Percentiles rank a stretch among this genome's conserved stretches.
These are phyloP conservation scores for Gymnoscopelus braueri DNA, from an alignment of 2,797 vertebrate genomes.

Conservation along the genomic window DNA sequence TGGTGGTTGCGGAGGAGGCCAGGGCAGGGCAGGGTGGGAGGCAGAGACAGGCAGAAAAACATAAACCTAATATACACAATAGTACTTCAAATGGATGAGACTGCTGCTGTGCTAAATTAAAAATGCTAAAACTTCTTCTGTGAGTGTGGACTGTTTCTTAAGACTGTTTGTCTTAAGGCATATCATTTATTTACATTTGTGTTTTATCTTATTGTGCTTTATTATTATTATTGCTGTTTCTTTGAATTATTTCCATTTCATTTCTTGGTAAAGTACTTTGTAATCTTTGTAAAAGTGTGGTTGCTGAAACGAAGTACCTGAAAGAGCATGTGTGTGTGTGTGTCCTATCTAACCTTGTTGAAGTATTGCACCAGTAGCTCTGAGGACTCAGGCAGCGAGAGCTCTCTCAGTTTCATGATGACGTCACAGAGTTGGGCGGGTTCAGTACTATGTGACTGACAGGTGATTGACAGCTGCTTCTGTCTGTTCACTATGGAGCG, in stretches of 20 bases:
- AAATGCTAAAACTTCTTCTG: no score
- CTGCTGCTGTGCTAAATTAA: background rate
- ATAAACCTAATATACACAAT: no score
- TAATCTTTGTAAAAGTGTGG: no score
- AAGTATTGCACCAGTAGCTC: conserved; percentile 90
- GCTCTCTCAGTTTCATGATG: conserved; percentile 81
- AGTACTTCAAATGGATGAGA: background rate
- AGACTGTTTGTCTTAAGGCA: no score
- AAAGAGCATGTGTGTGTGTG: conserved; percentile 1
- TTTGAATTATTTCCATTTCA: no score
- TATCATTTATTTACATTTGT: no score
- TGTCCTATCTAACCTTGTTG: conserved; percentile 82
- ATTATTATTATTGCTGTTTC: no score
- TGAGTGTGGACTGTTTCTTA: no score
- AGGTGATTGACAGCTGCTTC: conserved; percentile 69
- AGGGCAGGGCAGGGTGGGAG: background rate
- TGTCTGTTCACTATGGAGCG: conserved; percentile 82
- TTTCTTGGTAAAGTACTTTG: no score
- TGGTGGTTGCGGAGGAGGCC: background rate
- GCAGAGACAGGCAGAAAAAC: background rate
- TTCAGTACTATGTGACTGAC: conserved; percentile 68
- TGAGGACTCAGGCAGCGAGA: conserved; percentile 80
- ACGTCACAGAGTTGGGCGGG: conserved; percentile 77
- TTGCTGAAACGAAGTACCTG: no score
- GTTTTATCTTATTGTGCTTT: no score